Evolutionary conservation across 2,888 invertebrate species (phyloP), one percentile per base, ranked within the genome.

Genomic region (Bellardia pandia): DNA sequence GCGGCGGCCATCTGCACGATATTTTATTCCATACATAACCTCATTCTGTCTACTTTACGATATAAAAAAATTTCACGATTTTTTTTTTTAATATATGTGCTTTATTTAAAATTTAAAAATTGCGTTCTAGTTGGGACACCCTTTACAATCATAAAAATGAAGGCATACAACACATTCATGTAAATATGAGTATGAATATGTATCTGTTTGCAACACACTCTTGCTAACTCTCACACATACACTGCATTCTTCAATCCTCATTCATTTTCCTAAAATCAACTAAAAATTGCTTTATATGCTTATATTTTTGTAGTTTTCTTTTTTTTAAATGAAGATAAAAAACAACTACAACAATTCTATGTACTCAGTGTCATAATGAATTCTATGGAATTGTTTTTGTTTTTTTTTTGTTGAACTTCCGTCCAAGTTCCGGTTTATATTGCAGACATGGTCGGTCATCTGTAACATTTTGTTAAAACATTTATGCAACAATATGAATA

Each of bases 391-490:
- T 48, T 66, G 71, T 48, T 62, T 78, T 33, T 58, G 45, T 48
- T 66, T 76, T 58, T 68, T 77, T 42, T 58, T 75, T 69, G 68
- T 84, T 84, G 60, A 77, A 87, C 86, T 84, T 87, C 72, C 66
- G 58, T 80, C 53, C 68, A 62, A 80, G 16, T 68, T 84, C 80
- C 84, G 80, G 72, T 74, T 87, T 84, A 77, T 87, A 74, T 87
- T 84, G 84, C 76, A 84, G 86, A 84, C 86, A 74, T 80, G 80
- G 77, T 74, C 77, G 84, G 86, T 75, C 86, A 87, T 87, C 80
- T 84, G 81, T 81, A 72, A 62, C 71, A 84, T 71, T 86, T 79
- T 86, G 86, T 80, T 86, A 83, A 83, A 86, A 86, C 68, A 83
- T 86, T 86, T 86, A 86, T 83, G 69, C 58, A 86, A 76, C 71